A percentile compares a stretch with the other conserved stretches of the same genome.
These are phyloP conservation scores for Bradynema listronoti DNA, from an alignment of 1,140 invertebrate species.

Conservation along the genomic window DNA sequence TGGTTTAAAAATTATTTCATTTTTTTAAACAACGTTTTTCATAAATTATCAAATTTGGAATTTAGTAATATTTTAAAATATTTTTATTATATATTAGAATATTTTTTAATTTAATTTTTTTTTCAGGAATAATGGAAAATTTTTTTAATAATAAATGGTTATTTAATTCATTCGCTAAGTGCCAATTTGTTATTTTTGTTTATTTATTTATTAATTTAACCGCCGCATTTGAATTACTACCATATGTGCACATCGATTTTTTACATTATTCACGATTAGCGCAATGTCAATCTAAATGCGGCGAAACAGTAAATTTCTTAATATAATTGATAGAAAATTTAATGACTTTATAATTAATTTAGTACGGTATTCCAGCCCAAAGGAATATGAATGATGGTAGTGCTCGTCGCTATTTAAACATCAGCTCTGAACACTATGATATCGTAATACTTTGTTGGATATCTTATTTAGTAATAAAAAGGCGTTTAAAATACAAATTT, in stretches of 20 bases:
- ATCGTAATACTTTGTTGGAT: conserved; percentile 19
- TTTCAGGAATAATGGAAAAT: too few relatives aligned
- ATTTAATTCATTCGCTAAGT: neutral
- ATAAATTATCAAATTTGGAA: too few relatives aligned
- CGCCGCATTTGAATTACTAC: conserved; percentile 33
- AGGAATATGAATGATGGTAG: conserved; percentile 25
- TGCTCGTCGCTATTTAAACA: conserved; percentile 24
- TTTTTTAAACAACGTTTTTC: too few relatives aligned
- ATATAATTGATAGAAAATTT: conserved; percentile 17
- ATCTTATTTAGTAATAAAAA: neutral
- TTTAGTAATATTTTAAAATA: too few relatives aligned
- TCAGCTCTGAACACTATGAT: conserved; percentile 7
- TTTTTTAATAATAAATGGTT: neutral
- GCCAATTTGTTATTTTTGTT: neutral
- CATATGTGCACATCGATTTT: conserved; percentile 39
- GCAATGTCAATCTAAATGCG: conserved; percentile 40
- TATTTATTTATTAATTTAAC: neutral
- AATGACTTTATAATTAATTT: conserved; percentile 12
- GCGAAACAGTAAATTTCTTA: conserved; percentile 26
- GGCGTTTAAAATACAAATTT: too few relatives aligned
- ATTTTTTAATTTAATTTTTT: too few relatives aligned
- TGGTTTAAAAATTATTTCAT: too few relatives aligned
- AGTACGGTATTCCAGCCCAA: conserved; percentile 17
- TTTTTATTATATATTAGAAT: too few relatives aligned
- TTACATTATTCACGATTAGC: conserved; percentile 32